Evolutionary conservation across 92 coral and sea anemone species (phyloP), one percentile per base, ranked within the genome.

Genomic region (Umimayanthus chanpuru): DNA sequence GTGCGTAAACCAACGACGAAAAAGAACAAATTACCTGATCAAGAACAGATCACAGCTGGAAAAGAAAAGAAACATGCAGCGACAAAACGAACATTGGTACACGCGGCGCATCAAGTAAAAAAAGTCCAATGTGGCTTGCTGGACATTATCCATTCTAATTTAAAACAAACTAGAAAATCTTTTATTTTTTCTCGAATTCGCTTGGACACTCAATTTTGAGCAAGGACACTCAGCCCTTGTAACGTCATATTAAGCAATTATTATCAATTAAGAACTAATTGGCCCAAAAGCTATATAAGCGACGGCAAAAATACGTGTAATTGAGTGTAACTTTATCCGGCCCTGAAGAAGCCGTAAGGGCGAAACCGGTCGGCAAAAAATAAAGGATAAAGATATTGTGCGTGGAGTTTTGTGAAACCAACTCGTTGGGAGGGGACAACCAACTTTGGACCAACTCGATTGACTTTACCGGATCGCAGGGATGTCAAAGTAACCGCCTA

Each of bases 71-170:
- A 66, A 66, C 72, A 66, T 66, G 1, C 72, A 66, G n/a, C n/a
- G 72, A 66, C 72, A 66, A 66, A 66, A 66, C 72, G 72, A 66
- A 66, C n/a, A 18, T 66, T 66, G 72, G 72, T 66, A 66, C 72
- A 66, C n/a, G 72, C 72, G 0, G n/a, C 72, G 72, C 72, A 66
- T 66, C 1, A 0, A 66, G 72, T 66, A 2, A 66, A 66, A 66
- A 66, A 66, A 56, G 72, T 18, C 72, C 72, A 66, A 66, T 66
- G 72, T 66, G 72, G 72, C 72, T 66, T 66, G 72, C 72, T 66
- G 9, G 72, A 66, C 72, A 66, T 66, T 66, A 66, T 66, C 71
- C 71, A 65, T 15, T 65, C 21, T 15, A 65, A 65, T 65, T 65
- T 65, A n/a, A n/a, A n/a, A n/a, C n/a, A n/a, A n/a, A n/a, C n/a